Evolutionary conservation across 2,113 vertebrate species (phyloP), one percentile per base, ranked within the genome.

Genomic region (Pelmatolapia mariae): DNA sequence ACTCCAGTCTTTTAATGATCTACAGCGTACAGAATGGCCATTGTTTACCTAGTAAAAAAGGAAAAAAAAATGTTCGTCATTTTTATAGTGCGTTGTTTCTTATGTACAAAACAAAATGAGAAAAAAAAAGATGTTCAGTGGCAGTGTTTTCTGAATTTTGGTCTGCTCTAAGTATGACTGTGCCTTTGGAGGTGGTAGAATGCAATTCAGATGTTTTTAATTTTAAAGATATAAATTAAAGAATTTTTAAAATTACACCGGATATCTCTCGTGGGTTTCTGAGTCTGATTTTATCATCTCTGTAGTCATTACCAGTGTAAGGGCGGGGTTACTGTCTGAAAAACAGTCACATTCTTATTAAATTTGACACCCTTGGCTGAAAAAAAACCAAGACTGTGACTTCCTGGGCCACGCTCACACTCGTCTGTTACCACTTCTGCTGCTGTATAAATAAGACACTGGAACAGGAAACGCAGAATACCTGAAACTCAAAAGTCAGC

Each of bases 111-210:
- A 92, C 87, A 86, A 91, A 88, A 22, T 83, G 84, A 89, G 81
- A 90, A 89, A 93, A 89, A 89, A 88, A 93, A 86, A 63, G 81
- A 92, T 95, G 94, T 94, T 93, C 90, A 90, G 94, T 95, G 93
- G 95, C 94, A 94, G 94, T 96, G 96, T 96, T 96, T 96, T 92
- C 91, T 94, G 95, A 96, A 95, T 96, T 66, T 94, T 95, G 95
- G 93, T 96, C 93, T 95, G 93, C 95, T 95, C 87, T 94, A 92
- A 94, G 94, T 94, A 96, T 96, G 96, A 95, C 95, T 96, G 96
- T 97, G 96, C 96, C 96, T 97, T 97, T 96, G 96, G 95, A 96
- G 95, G 94, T 96, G 94, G 95, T 96, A 94, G 94, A 96, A 96
- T 96, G 94, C 94, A 96, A 96, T 94, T 95, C 94, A 96, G 94